Evolutionary conservation across 2,797 vertebrate species (phyloP).

Genomic region (Remorina albescens): DNA sequence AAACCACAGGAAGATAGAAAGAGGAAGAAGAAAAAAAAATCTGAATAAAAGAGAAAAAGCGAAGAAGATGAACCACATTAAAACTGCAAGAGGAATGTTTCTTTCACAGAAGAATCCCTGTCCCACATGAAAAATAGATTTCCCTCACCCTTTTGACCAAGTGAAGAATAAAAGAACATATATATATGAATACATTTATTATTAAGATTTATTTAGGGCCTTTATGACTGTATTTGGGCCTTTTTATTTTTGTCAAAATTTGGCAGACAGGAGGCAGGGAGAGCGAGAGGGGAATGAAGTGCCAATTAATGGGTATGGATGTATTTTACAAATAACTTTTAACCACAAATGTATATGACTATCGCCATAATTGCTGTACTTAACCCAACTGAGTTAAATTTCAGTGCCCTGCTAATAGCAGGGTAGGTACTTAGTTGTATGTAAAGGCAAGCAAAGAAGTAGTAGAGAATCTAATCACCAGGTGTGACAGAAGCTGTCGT

Average conservation of each 20-base stretch:
- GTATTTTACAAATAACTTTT: neutral
- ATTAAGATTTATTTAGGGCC: no score
- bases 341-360: conserved; percentile 8
- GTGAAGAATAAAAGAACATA: neutral
- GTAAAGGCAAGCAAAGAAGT: conserved; percentile 36
- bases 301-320: conserved; percentile 1
- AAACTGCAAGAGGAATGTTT: conserved; percentile 18
- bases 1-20: conserved; percentile 63
- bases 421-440: conserved; percentile 9
- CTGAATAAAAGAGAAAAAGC: conserved; percentile 24
- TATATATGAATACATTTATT: no score
- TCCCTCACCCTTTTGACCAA: neutral
- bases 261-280: no score
- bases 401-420: conserved; percentile 28
- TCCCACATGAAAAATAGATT: conserved; percentile 3
- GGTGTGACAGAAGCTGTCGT: conserved; percentile 49
- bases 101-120: conserved; percentile 17
- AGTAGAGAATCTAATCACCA: conserved; percentile 40
- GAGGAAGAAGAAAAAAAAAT: conserved; percentile 45
- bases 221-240: no score
- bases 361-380: conserved; percentile 27
- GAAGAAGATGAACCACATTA: conserved; percentile 33
- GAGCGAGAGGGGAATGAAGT: no score
- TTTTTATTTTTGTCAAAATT: no score
- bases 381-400: conserved; percentile 12